Evolutionary conservation across 2,797 vertebrate genomes (phyloP).

Genomic region (Bucorvus abyssinicus): DNA sequence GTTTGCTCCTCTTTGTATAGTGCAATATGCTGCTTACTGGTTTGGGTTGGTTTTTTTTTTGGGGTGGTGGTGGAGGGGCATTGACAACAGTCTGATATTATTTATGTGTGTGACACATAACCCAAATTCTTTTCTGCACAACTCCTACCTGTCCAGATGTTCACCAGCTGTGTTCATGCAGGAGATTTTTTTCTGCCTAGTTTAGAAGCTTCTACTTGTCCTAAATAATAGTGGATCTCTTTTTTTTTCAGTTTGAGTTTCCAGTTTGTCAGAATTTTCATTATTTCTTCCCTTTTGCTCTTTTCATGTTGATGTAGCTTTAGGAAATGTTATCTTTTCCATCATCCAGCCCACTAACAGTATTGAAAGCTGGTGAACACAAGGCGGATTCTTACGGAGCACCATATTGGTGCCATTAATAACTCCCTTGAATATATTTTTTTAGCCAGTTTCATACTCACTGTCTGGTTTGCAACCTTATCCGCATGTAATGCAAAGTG

Average conservation of each 20-base stretch:
- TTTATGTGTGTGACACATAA: neutral
- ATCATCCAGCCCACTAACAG: neutral
- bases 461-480: neutral
- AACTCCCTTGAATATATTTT: neutral
- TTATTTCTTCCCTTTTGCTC: neutral
- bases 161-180: neutral
- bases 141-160: neutral
- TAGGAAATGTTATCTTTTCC: neutral
- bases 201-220: neutral
- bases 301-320: neutral
- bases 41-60: fast-evolving
- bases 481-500: neutral
- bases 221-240: neutral
- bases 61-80: too few species aligned
- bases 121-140: neutral
- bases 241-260: neutral
- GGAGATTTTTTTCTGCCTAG: neutral
- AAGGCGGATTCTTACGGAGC: neutral
- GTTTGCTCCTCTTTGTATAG: neutral
- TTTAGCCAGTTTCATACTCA: neutral
- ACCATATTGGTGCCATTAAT: neutral
- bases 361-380: neutral
- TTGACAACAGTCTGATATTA: neutral
- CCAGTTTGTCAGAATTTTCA: neutral
- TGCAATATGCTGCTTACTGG: neutral